Percentiles rank a stretch among this genome's conserved stretches.
Evolutionary conservation across 2,113 vertebrate species (phyloP).

Genomic region (Antigone vipio): DNA sequence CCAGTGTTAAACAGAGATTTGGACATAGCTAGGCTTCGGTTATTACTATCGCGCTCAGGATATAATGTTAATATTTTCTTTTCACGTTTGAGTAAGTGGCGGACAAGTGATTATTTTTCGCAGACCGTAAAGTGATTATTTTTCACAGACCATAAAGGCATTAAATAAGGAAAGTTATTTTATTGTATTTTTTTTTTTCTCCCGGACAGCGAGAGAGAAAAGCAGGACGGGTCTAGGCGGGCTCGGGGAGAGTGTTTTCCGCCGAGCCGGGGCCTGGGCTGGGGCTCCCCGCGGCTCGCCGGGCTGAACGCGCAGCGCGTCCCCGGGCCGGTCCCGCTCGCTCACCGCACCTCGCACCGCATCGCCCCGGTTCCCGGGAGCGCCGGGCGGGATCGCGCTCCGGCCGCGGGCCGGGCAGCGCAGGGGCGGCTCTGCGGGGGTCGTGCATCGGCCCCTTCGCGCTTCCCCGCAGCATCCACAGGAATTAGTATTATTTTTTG

Average conservation of each 20-base stretch:
- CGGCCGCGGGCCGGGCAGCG: neutral
- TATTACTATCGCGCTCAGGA: rapidly evolving
- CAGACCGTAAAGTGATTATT: neutral
- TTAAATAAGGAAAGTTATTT: neutral
- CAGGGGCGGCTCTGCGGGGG: neutral
- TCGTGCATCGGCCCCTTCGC: too few species aligned
- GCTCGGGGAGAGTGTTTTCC: neutral
- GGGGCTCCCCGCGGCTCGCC: neutral
- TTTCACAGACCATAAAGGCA: neutral
- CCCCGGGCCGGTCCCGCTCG: too few species aligned
- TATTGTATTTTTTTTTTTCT: neutral
- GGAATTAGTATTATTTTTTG: too few species aligned
- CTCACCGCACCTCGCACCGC: neutral
- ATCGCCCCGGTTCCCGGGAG: neutral
- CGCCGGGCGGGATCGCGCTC: neutral
- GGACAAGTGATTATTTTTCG: neutral
- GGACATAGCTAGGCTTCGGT: rapidly evolving
- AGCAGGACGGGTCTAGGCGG: neutral
- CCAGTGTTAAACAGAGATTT: rapidly evolving
- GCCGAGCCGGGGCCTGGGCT: neutral
- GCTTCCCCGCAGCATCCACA: neutral
- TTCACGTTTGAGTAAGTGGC: neutral
- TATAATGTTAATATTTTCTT: neutral
- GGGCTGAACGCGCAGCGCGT: neutral
- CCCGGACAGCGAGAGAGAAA: neutral